Percentiles rank a stretch among this genome's conserved stretches.
Conservation (phyloP, 1,140 invertebrate genomes). For the Rhagoletis zephyria region DNA sequence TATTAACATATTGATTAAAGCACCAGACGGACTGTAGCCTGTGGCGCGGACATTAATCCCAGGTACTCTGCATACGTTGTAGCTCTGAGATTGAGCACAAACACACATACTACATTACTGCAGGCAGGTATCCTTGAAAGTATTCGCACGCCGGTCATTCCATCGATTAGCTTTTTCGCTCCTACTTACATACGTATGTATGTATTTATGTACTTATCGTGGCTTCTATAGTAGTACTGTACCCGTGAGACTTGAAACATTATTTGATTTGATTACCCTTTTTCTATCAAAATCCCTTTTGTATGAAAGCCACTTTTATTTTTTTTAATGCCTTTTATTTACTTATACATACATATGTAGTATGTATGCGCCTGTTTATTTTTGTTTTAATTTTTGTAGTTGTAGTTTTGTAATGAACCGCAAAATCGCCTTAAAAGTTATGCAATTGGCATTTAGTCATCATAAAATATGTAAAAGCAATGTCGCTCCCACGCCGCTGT, state of each 20-base stretch:
- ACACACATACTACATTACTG: background rate
- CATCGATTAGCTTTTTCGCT: background rate
- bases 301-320: too few relatives aligned
- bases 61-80: background rate
- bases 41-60: slow-evolving; percentile 2
- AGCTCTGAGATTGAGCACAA: background rate
- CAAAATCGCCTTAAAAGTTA: background rate
- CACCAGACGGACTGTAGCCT: background rate
- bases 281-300: background rate
- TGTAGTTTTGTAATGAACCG: too few relatives aligned
- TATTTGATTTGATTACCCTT: background rate
- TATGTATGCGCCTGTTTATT: background rate
- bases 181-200: too few relatives aligned
- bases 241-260: too few relatives aligned
- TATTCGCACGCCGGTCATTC: slow-evolving; percentile 5
- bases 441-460: background rate
- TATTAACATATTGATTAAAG: too few relatives aligned
- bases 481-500: background rate
- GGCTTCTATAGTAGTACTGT: too few relatives aligned
- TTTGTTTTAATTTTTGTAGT: background rate
- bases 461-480: slow-evolving; percentile 3
- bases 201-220: too few relatives aligned
- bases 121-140: background rate
- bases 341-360: too few relatives aligned
- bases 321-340: too few relatives aligned